Base-by-base conservation (phyloP, 1,140 invertebrate species). In the Drosophila chauvacae region DNA sequence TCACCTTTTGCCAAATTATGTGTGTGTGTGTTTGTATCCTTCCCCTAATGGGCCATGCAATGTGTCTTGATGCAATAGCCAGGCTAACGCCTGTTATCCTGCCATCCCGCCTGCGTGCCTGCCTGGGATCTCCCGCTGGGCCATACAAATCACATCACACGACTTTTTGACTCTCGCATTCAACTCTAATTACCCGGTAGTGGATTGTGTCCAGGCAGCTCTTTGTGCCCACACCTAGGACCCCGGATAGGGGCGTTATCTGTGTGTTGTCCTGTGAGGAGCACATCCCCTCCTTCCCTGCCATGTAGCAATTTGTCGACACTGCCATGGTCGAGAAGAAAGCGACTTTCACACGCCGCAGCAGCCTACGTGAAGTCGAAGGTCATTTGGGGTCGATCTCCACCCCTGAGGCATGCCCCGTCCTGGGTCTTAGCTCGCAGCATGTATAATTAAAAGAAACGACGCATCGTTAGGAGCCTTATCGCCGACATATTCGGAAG, bases 111-210 rank as follows among this genome's bases (percentile, higher is more conserved):
- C 77, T 88, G 64, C 28, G n/a, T 26, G 33, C 13, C 50, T 48
- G 47, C 5, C 80, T 80, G 70, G 56, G 77, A 62, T 74, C 60
- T 90, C 84, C 85, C 63, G 84, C 85, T 85, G 85, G 60, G 81
- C 69, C 81, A 85, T 88, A 88, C 85, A 90, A 88, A 88, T 88
- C 85, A 85, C 81, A 88, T 88, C 90, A 88, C 85, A 90, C 77
- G 85, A 88, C 85, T 88, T 90, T 87, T 88, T 80, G 85, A 88
- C 85, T 88, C 59, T 35, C 45, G 66, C 85, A 87, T 87, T 87
- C 85, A 84, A 81, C 84, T 87, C 85, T 87, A 87, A 87, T 87
- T 87, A 87, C 84, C 80, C 84, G 84, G 84, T 87, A 87, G 84
- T 88, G 77, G 84, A 78, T 87, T 87, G 77, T 76, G 61, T 47